Evolutionary conservation across 1,140 invertebrate genomes (phyloP), one percentile per base, ranked within the genome.

Genomic region (Melitaea cinxia): DNA sequence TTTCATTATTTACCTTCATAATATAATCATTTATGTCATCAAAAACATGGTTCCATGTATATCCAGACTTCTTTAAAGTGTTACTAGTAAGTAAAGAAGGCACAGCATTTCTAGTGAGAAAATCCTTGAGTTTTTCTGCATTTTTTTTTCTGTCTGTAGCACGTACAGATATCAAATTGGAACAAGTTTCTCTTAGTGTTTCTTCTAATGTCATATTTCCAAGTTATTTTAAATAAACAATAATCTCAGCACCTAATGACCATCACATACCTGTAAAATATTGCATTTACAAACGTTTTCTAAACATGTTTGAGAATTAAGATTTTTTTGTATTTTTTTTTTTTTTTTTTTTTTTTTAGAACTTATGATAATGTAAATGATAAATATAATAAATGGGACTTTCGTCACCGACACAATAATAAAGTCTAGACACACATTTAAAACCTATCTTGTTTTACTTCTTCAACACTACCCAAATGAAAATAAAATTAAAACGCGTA

Each of bases 31-130:
- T 79, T 4, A 90, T 80, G 47, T 84, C 73, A 59, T 80, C 80
- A 79, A 88, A 90, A 10, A 90, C 47, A 65, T 86, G 64, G 69
- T 83, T 86, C 88, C 88, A 90, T 19, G 66, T 72, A 62, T 82
- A 86, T 5, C 82, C 84, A 21, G 61, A 68, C 23, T 80, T 86
- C 47, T 75, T 81, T 4, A 75, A 55, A 45, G 82, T 80, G 65
- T 90, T 88, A 35, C 78, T 72, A 47, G 74, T 74, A 10, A 90
- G 70, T 49, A 90, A 59, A 9, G 77, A 63, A 47, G 82, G 81
- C 0, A 85, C 80, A 23, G 85, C 85, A 81, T 83, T 84, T 70
- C 79, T 77, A 4, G 71, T 79, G 1, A 89, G 72, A 50, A 82
- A 84, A 61, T 82, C 79, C 65, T 90, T 90, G 60, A 90, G 68